These are phyloP conservation scores for Gobionotothen gibberifrons DNA, from an alignment of 2,797 vertebrate genomes.

Conservation along the genomic window DNA sequence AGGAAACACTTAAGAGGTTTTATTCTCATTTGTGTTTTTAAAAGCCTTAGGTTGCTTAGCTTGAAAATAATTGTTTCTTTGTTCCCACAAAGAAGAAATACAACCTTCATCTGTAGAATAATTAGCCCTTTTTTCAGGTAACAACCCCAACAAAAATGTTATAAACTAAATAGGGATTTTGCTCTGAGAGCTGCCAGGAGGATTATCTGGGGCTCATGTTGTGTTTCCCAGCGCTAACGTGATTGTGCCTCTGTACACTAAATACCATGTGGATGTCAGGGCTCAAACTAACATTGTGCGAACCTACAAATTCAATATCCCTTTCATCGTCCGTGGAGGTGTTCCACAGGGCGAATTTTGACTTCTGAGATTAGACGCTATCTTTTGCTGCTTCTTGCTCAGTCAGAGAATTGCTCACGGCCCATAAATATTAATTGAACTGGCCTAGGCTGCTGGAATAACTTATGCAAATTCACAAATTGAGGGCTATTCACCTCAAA, in stretches of 20 bases:
- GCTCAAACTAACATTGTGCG: conserved; percentile 51
- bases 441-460: conserved; percentile 65
- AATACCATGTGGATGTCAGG: conserved; percentile 40
- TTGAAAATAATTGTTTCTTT: conserved; percentile 18
- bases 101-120: conserved; percentile 1
- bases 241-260: conserved; percentile 24
- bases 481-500: conserved; percentile 78
- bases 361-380: conserved; percentile 57
- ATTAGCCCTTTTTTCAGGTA: conserved; percentile 30
- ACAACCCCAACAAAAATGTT: conserved; percentile 16
- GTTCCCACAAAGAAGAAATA: conserved; percentile 4
- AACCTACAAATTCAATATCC: conserved; percentile 46
- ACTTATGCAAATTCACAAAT: conserved; percentile 78
- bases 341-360: conserved; percentile 55
- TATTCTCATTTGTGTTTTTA: conserved; percentile 14
- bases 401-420: conserved; percentile 50
- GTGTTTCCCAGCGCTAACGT: conserved; percentile 27
- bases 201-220: conserved; percentile 29
- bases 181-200: conserved; percentile 36
- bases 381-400: conserved; percentile 47
- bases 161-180: conserved; percentile 23
- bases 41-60: conserved; percentile 5
- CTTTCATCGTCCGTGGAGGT: conserved; percentile 16
- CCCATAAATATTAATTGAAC: conserved; percentile 77
- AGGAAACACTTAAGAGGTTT: conserved; percentile 31